phyloP scores from a whole-genome alignment of 2,113 vertebrate genomes.

The Stomatorhinus ivindoensis region DNA sequence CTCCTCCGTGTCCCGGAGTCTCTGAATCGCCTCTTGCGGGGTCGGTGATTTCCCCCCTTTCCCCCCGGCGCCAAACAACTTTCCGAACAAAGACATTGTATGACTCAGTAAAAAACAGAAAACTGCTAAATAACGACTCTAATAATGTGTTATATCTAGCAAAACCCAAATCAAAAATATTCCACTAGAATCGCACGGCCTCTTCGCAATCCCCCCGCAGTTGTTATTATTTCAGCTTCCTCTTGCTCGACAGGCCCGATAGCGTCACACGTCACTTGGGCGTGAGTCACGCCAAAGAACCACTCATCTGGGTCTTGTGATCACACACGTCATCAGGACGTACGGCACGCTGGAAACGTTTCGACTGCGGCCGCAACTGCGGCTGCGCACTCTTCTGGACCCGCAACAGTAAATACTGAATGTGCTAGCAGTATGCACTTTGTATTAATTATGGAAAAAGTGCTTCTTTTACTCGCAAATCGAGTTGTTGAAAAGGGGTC shows the following conservation, averaged over 20 bases:
- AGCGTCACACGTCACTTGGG: conserved; percentile 51
- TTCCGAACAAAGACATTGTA: conserved; percentile 80
- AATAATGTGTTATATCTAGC: neutral
- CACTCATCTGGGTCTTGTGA: neutral
- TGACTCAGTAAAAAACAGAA: neutral
- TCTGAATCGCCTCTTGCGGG: conserved; percentile 91
- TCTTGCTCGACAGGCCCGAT: conserved; percentile 46
- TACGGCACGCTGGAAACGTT: neutral
- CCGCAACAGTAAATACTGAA: neutral
- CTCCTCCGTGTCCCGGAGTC: conserved; percentile 90
- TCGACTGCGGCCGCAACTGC: neutral
- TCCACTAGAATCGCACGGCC: neutral
- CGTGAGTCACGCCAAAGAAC: conserved; percentile 28
- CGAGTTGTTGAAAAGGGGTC: neutral
- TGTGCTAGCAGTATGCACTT: neutral
- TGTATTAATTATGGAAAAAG: neutral
- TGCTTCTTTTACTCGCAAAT: neutral
- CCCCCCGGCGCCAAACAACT: conserved; percentile 79
- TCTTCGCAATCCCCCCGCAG: conserved; percentile 22
- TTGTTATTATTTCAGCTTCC: conserved; percentile 52
- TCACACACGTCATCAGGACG: neutral
- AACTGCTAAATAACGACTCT: neutral
- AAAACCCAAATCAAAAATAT: neutral
- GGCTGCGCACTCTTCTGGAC: neutral
- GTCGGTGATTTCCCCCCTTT: conserved; percentile 78